Conservation (phyloP, 1,140 invertebrate species). For the Ylistrum balloti region DNA sequence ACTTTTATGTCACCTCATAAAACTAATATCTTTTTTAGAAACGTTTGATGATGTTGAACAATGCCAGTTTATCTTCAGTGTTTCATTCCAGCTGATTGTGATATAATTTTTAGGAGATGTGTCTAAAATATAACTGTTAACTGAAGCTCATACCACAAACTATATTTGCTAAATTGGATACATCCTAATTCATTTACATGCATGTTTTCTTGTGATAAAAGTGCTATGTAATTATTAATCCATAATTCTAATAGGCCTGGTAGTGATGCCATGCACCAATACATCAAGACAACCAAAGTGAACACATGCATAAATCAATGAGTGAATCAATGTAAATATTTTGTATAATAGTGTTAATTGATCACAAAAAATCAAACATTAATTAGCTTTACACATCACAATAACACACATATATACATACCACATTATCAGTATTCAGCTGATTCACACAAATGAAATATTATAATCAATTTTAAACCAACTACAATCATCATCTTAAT, state of each 20-base stretch:
- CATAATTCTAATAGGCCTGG: not conserved
- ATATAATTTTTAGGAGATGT: no score
- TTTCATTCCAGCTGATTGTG: no score
- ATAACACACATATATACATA: constrained; percentile 24
- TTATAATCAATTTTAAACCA: no score
- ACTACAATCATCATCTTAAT: no score
- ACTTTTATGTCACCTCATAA: no score
- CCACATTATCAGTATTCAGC: constrained; percentile 15
- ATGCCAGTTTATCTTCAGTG: no score
- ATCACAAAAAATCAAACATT: not conserved
- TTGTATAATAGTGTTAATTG: not conserved
- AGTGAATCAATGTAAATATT: not conserved
- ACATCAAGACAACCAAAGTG: not conserved
- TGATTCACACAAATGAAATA: constrained; percentile 26
- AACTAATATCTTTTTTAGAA: no score
- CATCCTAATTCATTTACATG: no score
- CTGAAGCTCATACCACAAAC: not conserved
- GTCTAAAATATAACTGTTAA: no score
- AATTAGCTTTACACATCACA: not conserved
- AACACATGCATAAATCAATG: not conserved
- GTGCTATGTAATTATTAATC: not conserved
- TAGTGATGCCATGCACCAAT: not conserved
- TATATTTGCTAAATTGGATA: not conserved
- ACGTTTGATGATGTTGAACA: no score
- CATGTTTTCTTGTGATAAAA: not conserved